phyloP scores from a whole-genome alignment of 2,888 invertebrate species.

The Hypomecis atomaria region DNA sequence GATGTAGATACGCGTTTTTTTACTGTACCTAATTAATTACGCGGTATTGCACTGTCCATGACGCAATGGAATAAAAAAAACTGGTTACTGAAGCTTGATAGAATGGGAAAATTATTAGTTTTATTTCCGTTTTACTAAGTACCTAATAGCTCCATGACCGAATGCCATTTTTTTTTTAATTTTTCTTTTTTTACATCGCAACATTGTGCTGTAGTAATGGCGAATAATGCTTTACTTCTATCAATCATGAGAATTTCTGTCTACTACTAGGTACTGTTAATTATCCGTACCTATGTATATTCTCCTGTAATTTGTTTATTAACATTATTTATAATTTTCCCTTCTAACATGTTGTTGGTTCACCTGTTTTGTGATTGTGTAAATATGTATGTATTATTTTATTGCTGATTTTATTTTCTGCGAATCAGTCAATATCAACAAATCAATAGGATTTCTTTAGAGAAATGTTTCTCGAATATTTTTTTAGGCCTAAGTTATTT shows the following conservation, averaged over 20 bases:
- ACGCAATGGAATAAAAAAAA: too few species aligned
- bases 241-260: too few species aligned
- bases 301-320: not conserved
- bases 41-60: too few species aligned
- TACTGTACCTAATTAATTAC: too few species aligned
- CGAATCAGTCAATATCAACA: slow-evolving; percentile 20
- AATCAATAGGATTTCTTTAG: slow-evolving; percentile 5
- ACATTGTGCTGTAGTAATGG: too few species aligned
- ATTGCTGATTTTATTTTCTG: slow-evolving; percentile 16
- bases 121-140: too few species aligned
- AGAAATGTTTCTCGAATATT: slow-evolving; percentile 16
- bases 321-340: not conserved
- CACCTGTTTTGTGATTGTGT: slow-evolving; percentile 11
- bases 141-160: too few species aligned
- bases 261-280: not conserved
- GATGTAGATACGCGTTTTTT: too few species aligned
- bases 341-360: not conserved
- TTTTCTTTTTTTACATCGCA: too few species aligned
- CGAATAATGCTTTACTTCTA: not conserved
- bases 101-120: too few species aligned
- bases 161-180: too few species aligned
- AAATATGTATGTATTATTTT: slow-evolving; percentile 11
- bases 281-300: not conserved
- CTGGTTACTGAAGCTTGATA: too few species aligned
- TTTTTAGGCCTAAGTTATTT: slow-evolving; percentile 18